phyloP scores from a whole-genome alignment of 2,888 invertebrate genomes.

The Philereme vetulata region DNA sequence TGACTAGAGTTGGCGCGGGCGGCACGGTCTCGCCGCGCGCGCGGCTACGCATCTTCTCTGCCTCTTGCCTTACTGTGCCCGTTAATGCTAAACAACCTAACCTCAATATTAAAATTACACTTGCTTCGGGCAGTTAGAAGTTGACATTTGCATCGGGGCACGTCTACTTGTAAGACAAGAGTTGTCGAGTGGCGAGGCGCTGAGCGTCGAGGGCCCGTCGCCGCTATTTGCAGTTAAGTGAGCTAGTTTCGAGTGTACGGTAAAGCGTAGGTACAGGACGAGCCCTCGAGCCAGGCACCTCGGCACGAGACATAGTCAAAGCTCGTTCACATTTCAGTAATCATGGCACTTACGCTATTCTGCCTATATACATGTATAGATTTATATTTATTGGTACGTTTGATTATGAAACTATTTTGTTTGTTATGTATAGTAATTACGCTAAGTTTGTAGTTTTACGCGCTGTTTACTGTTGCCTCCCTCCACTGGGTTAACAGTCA shows the following conservation, averaged over 20 bases:
- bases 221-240: conserved; percentile 26
- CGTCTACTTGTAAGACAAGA: conserved; percentile 36
- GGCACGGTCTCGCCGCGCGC: conserved; percentile 45
- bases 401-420: conserved; percentile 86
- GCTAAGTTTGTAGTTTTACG: conserved; percentile 74
- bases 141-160: conserved; percentile 30
- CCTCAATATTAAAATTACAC: conserved; percentile 8
- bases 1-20: conserved; percentile 79
- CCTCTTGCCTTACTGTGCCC: conserved; percentile 37
- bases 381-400: conserved; percentile 88
- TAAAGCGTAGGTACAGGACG: conserved; percentile 34
- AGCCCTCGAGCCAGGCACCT: conserved; percentile 32
- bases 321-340: conserved; percentile 41
- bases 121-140: conserved; percentile 21
- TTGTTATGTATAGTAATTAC: conserved; percentile 81
- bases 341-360: conserved; percentile 41
- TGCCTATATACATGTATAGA: conserved; percentile 76
- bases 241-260: conserved; percentile 34
- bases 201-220: conserved; percentile 24
- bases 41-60: conserved; percentile 31
- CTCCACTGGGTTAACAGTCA: conserved; percentile 60
- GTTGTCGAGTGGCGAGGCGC: conserved; percentile 29
- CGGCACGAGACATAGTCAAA: conserved; percentile 41
- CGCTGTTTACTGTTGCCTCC: conserved; percentile 74
- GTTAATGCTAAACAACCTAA: conserved; percentile 22